A percentile compares a stretch with the other conserved stretches of the same genome.
Conservation (phyloP, 2,113 vertebrate genomes). For the Bettongia penicillata region DNA sequence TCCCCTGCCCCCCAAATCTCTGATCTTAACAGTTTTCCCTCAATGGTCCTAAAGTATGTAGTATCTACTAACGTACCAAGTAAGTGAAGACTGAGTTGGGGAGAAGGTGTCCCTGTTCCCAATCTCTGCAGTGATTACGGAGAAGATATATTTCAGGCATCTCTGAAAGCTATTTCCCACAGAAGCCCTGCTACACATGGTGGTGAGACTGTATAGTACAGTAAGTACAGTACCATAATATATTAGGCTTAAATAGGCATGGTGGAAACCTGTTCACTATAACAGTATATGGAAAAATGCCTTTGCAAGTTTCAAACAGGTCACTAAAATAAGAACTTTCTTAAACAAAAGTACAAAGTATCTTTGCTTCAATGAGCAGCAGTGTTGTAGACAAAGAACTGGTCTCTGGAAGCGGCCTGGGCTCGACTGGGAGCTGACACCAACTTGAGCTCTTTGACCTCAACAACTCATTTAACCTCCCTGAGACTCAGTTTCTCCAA, state of each 20-base stretch:
- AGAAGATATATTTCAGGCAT: background rate
- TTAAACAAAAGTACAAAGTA: background rate
- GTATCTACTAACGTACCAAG: background rate
- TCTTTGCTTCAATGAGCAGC: background rate
- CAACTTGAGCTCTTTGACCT: background rate
- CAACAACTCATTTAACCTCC: background rate
- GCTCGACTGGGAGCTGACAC: background rate
- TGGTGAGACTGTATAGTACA: background rate
- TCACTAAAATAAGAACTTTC: background rate
- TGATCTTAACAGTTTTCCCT: background rate
- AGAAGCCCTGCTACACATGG: background rate
- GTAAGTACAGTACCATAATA: background rate
- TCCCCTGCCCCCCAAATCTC: background rate
- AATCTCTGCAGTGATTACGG: background rate
- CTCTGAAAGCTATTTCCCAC: background rate
- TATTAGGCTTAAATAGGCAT: background rate
- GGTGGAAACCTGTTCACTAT: background rate
- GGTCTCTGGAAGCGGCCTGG: background rate
- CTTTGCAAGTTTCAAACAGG: background rate
- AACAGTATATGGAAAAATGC: background rate
- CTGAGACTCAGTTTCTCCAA: background rate
- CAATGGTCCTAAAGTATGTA: background rate
- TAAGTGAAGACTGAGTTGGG: background rate
- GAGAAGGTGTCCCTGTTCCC: background rate
- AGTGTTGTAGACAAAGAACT: background rate